These are phyloP conservation scores for Cassiopea xamachana DNA, from an alignment of 30 jellyfish, hydroid and myxozoan genomes.

Conservation along the genomic window DNA sequence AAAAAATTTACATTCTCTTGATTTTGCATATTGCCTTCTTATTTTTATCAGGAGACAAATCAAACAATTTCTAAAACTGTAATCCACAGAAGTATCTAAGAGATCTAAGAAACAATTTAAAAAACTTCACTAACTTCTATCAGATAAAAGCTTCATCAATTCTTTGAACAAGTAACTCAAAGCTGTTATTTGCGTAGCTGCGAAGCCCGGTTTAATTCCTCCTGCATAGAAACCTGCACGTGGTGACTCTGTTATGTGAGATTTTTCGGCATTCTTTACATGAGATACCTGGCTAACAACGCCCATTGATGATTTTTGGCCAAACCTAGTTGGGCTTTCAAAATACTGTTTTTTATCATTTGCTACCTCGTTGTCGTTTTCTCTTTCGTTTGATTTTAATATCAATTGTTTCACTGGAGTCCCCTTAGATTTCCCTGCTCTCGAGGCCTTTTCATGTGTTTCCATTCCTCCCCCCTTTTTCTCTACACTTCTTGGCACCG, in stretches of 20 bases:
- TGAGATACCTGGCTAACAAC: constrained; percentile 53
- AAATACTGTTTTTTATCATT: constrained; percentile 11
- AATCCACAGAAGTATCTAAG: neutral
- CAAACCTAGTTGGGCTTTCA: constrained; percentile 20
- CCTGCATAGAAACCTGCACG: neutral
- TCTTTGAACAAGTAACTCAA: constrained; percentile 83
- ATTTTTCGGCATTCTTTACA: constrained; percentile 9
- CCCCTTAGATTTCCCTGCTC: neutral
- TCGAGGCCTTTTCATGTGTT: neutral
- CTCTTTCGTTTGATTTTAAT: neutral
- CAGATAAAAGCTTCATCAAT: constrained; percentile 60
- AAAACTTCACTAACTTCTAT: constrained; percentile 56
- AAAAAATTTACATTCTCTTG: neutral
- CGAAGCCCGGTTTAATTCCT: constrained; percentile 55
- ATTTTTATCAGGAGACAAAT: no score
- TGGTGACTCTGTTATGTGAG: neutral
- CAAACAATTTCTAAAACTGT: no score
- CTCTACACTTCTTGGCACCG: neutral
- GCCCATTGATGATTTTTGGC: constrained; percentile 7
- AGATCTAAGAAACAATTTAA: neutral
- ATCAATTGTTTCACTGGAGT: neutral
- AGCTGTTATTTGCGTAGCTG: constrained; percentile 77
- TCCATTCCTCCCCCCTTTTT: neutral
- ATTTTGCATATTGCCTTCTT: no score
- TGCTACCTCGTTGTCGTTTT: neutral